Evolutionary conservation across 2,113 vertebrate species (phyloP).

Genomic region (Nesospiza acunhae): DNA sequence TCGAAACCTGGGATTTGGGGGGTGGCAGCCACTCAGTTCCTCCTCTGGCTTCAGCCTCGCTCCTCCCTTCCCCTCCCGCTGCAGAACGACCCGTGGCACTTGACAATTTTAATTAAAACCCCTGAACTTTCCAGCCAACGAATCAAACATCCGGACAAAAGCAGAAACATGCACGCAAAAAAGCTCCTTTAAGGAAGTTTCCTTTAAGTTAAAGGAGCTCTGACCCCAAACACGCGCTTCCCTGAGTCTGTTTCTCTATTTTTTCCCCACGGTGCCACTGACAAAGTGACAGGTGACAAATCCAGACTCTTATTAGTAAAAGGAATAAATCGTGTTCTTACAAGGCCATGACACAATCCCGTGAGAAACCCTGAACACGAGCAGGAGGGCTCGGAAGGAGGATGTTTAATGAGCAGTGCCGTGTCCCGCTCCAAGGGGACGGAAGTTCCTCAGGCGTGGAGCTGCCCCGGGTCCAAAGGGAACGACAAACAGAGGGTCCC

Average conservation of each 20-base stretch:
- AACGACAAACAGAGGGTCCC: background rate
- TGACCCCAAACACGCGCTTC: too few relatives aligned
- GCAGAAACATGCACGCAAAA: accelerated
- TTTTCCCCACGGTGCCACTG: accelerated
- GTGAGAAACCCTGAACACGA: accelerated
- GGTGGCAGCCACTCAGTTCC: too few relatives aligned
- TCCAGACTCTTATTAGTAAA: too few relatives aligned
- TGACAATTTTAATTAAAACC: background rate
- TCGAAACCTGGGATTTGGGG: background rate
- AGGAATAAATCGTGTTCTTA: background rate
- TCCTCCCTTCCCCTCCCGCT: too few relatives aligned
- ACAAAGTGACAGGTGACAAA: background rate
- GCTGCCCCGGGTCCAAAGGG: background rate
- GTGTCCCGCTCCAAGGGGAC: background rate
- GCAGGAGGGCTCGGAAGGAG: too few relatives aligned
- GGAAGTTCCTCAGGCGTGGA: background rate
- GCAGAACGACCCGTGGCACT: accelerated
- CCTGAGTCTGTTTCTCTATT: background rate
- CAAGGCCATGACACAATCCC: accelerated
- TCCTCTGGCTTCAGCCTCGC: background rate
- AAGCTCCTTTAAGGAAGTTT: too few relatives aligned
- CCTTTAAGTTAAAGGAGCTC: background rate
- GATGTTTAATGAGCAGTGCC: background rate
- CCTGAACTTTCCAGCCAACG: background rate
- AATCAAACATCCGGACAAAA: background rate